phyloP scores from a whole-genome alignment of 2,888 invertebrate genomes.

The Drosophila pseudotalamancana region DNA sequence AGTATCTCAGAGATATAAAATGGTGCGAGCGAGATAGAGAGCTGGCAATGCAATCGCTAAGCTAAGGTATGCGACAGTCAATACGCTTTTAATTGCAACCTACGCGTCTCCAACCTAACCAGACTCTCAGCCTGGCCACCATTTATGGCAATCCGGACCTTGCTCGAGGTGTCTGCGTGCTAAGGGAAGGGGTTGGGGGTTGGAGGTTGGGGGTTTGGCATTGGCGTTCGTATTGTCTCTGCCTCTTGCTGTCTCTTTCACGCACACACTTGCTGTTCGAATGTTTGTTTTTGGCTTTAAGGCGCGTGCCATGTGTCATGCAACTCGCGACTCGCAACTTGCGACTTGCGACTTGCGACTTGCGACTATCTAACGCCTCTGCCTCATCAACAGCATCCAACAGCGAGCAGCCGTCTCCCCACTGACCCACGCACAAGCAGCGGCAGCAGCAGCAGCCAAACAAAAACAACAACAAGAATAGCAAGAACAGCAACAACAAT shows the following conservation, averaged over 20 bases:
- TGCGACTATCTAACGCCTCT: slow-evolving; percentile 79
- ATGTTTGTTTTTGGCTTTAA: slow-evolving; percentile 37
- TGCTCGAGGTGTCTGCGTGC: slow-evolving; percentile 35
- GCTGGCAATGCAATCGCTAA: slow-evolving; percentile 51
- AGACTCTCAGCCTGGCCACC: slow-evolving; percentile 55
- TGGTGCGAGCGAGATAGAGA: slow-evolving; percentile 55
- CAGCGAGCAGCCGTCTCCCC: slow-evolving; percentile 58
- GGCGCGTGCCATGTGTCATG: slow-evolving; percentile 81
- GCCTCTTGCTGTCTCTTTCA: slow-evolving; percentile 1
- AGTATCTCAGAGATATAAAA: slow-evolving; percentile 36
- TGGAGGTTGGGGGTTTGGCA: slow-evolving; percentile 43
- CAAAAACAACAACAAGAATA: slow-evolving; percentile 32
- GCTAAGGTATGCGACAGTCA: slow-evolving; percentile 58
- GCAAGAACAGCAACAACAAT: slow-evolving; percentile 28
- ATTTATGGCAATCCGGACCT: slow-evolving; percentile 76
- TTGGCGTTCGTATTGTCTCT: slow-evolving; percentile 36
- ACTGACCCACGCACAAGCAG: slow-evolving; percentile 67
- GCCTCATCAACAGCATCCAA: slow-evolving; percentile 70
- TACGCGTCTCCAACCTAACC: slow-evolving; percentile 69
- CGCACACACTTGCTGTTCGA: slow-evolving; percentile 2
- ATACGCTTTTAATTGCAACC: slow-evolving; percentile 77
- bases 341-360: slow-evolving; percentile 65
- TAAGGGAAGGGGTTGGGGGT: background rate
- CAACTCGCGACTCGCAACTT: slow-evolving; percentile 56
- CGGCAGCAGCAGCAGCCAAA: slow-evolving; percentile 19